These are phyloP conservation scores for Euschistus heros DNA, from an alignment of 1,140 invertebrate species.

Conservation along the genomic window DNA sequence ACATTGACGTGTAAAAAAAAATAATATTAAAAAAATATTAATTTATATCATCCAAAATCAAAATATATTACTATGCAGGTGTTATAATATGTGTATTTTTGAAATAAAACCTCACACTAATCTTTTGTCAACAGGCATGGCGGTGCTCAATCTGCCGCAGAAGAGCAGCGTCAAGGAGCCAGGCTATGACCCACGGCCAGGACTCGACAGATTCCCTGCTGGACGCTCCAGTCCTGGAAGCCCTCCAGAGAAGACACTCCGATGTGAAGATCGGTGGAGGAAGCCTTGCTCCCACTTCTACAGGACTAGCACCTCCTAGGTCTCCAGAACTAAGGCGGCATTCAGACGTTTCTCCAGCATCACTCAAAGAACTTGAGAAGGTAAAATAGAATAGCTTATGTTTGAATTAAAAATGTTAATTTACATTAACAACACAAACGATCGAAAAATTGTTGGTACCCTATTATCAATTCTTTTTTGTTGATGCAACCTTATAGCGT, in stretches of 20 bases:
- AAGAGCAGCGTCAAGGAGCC: constrained; percentile 60
- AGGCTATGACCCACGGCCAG: constrained; percentile 42
- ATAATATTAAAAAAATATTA: no score
- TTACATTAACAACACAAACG: no score
- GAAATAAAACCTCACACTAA: no score
- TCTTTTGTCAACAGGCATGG: constrained; percentile 41
- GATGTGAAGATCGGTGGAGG: constrained; percentile 57
- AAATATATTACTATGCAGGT: no score
- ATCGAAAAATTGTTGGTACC: no score
- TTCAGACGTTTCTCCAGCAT: constrained; percentile 72
- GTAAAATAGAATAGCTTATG: constrained; percentile 39
- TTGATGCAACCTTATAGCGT: no score
- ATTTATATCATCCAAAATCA: no score
- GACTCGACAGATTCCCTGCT: constrained; percentile 68
- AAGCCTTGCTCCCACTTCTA: constrained; percentile 38
- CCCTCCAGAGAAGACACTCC: constrained; percentile 62
- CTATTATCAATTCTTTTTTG: no score
- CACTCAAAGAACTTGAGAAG: constrained; percentile 72
- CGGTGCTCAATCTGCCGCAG: constrained; percentile 67
- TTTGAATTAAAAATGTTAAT: no score
- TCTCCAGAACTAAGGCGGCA: constrained; percentile 66
- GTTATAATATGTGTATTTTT: no score
- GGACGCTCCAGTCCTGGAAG: constrained; percentile 63
- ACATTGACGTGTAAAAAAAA: no score
- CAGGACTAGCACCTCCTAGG: constrained; percentile 54